Conservation (phyloP, 2,113 vertebrate genomes). For the Nymphicus hollandicus region DNA sequence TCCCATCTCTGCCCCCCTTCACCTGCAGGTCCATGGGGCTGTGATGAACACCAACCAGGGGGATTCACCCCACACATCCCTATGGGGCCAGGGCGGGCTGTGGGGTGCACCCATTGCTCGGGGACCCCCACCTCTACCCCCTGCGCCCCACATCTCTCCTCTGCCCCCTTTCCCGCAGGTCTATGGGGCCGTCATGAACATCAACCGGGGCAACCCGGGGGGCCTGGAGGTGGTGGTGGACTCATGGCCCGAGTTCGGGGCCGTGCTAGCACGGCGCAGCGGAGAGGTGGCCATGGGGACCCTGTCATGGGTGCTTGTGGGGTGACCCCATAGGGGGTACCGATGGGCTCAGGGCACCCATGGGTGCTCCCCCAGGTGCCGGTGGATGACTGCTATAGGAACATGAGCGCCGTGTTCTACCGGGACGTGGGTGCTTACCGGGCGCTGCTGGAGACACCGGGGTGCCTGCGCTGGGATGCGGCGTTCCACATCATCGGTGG, state of each 20-base stretch:
- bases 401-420: background rate
- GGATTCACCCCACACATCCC: background rate
- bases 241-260: background rate
- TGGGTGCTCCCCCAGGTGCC: background rate
- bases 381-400: background rate
- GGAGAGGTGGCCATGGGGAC: slow-evolving; percentile 1
- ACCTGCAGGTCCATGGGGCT: too few relatives aligned
- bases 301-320: background rate
- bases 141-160: too few relatives aligned
- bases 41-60: too few relatives aligned
- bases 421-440: background rate
- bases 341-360: background rate
- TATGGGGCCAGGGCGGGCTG: background rate
- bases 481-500: slow-evolving; percentile 14
- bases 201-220: slow-evolving; percentile 5
- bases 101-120: background rate
- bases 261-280: background rate
- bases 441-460: background rate
- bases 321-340: too few relatives aligned
- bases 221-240: slow-evolving; percentile 12
- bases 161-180: background rate
- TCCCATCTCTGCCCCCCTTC: background rate
- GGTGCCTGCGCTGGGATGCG: background rate
- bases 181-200: slow-evolving; percentile 17
- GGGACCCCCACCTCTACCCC: too few relatives aligned